Evolutionary conservation across 2,797 vertebrate species (phyloP), one percentile per base, ranked within the genome.

Genomic region (Tadarida brasiliensis): DNA sequence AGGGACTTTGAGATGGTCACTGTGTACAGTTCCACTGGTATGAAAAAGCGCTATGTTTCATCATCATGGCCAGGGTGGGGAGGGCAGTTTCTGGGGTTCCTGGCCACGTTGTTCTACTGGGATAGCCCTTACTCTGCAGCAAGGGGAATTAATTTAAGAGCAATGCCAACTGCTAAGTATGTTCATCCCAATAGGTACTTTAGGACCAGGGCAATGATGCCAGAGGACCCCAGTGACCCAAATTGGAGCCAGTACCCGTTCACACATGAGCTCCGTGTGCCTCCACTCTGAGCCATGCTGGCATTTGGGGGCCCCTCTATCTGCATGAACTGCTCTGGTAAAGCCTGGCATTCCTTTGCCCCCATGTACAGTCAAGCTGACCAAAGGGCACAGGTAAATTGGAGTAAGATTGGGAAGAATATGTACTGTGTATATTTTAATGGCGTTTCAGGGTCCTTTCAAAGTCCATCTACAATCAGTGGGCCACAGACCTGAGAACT

Each of bases 71-170:
- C 28, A 12, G 16, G 3, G 5, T 30, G 30, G 57, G 33, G 11
- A 94, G 7, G 57, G 44, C 61, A 87, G 80, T 74, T 88, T 85
- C 20, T 63, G 28, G 17, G 57, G 47, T 51, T 63, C 73, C 49
- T 10, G 33, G 81, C 24, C 61, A 20, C 61, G 24, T 54, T 82
- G 59, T 84, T 59, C 77, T 67, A n/a, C 51, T 11, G 2, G 67
- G 26, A 71, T 11, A 73, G 28, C 76, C 88, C 78, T 81, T 74
- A 68, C 56, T 87, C 92, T n/a, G 28, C 10, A 51, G 35, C 86
- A 88, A 85, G 85, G 82, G 33, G 88, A 85, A 93, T 94, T 93
- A 91, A 85, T 61, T 67, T 63, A 65, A 80, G 77, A 54, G 12
- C 20, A 4, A 19, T 67, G 8, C 51, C 65, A 94, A 61, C 63